phyloP scores from a whole-genome alignment of 2,888 invertebrate species.

The Agrochola lota region DNA sequence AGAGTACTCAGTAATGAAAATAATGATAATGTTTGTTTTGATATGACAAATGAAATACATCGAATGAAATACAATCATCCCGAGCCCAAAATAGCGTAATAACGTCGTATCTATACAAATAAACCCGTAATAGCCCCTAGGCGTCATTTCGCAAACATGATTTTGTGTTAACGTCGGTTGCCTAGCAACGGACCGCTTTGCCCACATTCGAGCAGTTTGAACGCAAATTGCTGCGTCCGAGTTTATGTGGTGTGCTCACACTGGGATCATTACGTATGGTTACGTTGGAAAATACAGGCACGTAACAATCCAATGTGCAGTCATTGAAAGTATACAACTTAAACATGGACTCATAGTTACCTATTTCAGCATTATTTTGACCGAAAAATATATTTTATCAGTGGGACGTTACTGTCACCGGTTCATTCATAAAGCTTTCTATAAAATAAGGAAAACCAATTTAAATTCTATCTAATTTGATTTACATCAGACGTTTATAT shows the following conservation, averaged over 20 bases:
- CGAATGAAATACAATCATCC: conserved; percentile 9
- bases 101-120: conserved; percentile 54
- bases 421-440: not conserved
- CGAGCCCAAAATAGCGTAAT: conserved; percentile 28
- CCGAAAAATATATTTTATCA: not conserved
- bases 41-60: conserved; percentile 11
- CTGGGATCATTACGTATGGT: conserved; percentile 36
- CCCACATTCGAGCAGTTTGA: conserved; percentile 64
- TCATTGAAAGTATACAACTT: not conserved
- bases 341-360: not conserved
- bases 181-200: conserved; percentile 62
- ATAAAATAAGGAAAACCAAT: not conserved
- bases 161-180: conserved; percentile 62
- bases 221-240: conserved; percentile 70
- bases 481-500: not conserved
- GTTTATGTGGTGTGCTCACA: conserved; percentile 53
- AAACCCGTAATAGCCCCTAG: conserved; percentile 42
- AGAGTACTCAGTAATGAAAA: not conserved
- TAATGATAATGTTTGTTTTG: not conserved
- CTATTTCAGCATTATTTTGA: not conserved
- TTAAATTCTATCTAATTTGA: not conserved
- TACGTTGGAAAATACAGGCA: conserved; percentile 6
- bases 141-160: conserved; percentile 57
- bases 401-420: not conserved
- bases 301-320: conserved; percentile 4